These are phyloP conservation scores for Jordanella pulchra DNA, from an alignment of 2,797 vertebrate genomes.

Conservation along the genomic window DNA sequence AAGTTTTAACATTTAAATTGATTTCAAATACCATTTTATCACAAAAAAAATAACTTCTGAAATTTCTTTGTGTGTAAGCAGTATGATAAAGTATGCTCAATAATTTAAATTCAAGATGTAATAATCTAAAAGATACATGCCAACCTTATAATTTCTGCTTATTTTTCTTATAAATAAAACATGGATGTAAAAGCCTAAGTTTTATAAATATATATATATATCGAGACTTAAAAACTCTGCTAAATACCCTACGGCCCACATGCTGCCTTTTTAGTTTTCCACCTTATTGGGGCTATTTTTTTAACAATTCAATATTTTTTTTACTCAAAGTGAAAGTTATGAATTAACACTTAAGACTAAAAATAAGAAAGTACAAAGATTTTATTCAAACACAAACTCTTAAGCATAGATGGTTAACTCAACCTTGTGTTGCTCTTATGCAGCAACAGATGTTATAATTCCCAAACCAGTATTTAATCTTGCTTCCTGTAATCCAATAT, in stretches of 20 bases:
- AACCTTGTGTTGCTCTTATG: background rate
- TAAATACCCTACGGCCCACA: background rate
- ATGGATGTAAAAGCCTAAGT: background rate
- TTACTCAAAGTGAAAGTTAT: background rate
- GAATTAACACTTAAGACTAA: background rate
- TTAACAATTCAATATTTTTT: background rate
- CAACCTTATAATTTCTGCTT: background rate
- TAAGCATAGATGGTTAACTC: background rate
- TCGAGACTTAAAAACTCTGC: background rate
- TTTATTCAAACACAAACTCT: background rate
- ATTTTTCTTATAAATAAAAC: background rate
- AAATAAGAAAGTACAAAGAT: background rate
- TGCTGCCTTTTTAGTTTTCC: background rate
- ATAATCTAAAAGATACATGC: background rate
- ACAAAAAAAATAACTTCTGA: too few relatives aligned
- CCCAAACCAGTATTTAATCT: constrained; percentile 13
- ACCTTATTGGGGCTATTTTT: background rate
- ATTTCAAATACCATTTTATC: background rate
- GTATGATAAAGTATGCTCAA: background rate
- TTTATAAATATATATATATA: background rate
- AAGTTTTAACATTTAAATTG: background rate
- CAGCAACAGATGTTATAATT: constrained; percentile 9
- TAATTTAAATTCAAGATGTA: background rate
- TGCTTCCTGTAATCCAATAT: constrained; percentile 12
- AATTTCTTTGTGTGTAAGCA: background rate